phyloP scores from a whole-genome alignment of 2,113 vertebrate genomes.

The Galeopterus variegatus region DNA sequence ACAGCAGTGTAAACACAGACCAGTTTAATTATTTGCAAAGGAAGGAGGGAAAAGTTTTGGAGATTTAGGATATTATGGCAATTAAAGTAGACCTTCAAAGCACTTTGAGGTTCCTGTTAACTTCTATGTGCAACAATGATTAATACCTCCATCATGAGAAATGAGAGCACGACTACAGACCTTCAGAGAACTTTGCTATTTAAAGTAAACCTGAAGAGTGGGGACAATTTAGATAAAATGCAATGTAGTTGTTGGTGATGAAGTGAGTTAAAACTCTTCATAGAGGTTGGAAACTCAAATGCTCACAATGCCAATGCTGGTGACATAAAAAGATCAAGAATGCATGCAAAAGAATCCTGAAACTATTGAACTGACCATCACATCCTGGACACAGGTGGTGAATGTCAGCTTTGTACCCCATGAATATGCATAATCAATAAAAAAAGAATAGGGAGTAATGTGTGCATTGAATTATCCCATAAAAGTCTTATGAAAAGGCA shows the following conservation, averaged over 20 bases:
- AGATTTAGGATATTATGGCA: neutral
- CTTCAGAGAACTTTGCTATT: neutral
- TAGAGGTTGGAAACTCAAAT: neutral
- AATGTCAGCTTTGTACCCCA: no score
- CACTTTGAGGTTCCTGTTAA: neutral
- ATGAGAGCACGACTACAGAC: neutral
- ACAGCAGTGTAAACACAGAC: neutral
- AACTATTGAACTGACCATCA: no score
- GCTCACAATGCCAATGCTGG: neutral
- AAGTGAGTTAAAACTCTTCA: neutral
- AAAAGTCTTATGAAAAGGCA: neutral
- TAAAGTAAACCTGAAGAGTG: neutral
- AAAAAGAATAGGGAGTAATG: neutral
- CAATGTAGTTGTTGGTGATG: neutral
- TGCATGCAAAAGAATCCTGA: no score
- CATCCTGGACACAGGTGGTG: no score
- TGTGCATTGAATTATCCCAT: neutral
- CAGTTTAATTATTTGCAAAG: neutral
- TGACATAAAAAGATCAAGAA: neutral
- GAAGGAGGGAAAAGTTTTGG: neutral
- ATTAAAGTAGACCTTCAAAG: neutral
- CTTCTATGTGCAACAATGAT: neutral
- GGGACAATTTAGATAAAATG: neutral
- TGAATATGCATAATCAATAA: no score
- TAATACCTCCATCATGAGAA: neutral